A percentile compares a stretch with the other conserved stretches of the same genome.
Evolutionary conservation across 2,888 invertebrate species (phyloP).

Genomic region (Meandrusa payeni): DNA sequence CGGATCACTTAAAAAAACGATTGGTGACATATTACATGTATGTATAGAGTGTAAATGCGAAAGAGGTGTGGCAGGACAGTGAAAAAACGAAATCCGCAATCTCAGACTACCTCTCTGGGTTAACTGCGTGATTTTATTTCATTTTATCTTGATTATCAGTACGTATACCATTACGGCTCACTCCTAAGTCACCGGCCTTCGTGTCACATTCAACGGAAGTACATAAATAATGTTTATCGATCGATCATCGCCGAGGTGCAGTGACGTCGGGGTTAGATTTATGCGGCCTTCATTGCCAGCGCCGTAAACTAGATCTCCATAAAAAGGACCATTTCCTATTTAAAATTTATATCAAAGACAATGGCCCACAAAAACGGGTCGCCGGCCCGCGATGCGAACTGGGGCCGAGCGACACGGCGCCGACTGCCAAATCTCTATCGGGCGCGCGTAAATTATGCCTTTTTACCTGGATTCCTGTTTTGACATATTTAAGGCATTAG

Average conservation of each 20-base stretch:
- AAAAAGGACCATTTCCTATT: slow-evolving; percentile 80
- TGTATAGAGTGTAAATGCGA: too few relatives aligned
- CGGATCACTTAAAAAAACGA: too few relatives aligned
- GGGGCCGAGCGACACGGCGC: slow-evolving; percentile 62
- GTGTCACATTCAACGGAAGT: slow-evolving; percentile 65
- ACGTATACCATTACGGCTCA: too few relatives aligned
- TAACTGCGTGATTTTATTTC: too few relatives aligned
- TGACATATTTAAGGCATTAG: slow-evolving; percentile 81
- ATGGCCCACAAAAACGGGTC: slow-evolving; percentile 79
- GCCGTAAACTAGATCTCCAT: slow-evolving; percentile 80
- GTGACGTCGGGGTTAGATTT: slow-evolving; percentile 75
- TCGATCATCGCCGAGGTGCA: slow-evolving; percentile 72
- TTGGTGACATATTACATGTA: too few relatives aligned
- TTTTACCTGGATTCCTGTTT: slow-evolving; percentile 81
- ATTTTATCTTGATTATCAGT: too few relatives aligned
- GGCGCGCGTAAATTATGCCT: slow-evolving; percentile 79
- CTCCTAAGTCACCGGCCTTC: too few relatives aligned
- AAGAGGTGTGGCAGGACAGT: too few relatives aligned
- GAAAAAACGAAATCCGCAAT: too few relatives aligned
- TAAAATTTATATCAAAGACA: slow-evolving; percentile 81
- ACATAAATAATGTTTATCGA: slow-evolving; percentile 80
- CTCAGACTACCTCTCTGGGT: too few relatives aligned
- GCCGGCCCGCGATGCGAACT: slow-evolving; percentile 65
- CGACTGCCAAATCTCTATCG: slow-evolving; percentile 81
- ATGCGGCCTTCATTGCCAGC: slow-evolving; percentile 76